Evolutionary conservation across 2,888 invertebrate species (phyloP).

Genomic region (Leucoptera coffeella): DNA sequence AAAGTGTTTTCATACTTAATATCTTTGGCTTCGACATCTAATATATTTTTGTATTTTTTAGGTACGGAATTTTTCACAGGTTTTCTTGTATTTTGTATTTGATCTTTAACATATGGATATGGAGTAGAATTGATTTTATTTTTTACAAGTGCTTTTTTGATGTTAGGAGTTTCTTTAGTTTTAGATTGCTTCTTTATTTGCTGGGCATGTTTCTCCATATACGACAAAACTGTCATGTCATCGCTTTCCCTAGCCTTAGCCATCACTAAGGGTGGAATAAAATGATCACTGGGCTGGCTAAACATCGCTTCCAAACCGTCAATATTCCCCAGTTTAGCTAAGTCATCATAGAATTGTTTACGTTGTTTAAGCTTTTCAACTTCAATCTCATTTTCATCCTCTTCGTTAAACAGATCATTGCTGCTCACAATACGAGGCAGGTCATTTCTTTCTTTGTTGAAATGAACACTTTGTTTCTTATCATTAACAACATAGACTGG

Average conservation of each 20-base stretch:
- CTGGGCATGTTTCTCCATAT: constrained; percentile 43
- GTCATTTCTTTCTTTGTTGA: constrained; percentile 29
- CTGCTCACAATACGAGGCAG: constrained; percentile 22
- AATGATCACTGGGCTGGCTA: constrained; percentile 43
- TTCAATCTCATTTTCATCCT: constrained; percentile 25
- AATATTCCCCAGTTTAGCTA: too few species aligned
- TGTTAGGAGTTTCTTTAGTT: constrained; percentile 9
- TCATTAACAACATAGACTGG: too few species aligned
- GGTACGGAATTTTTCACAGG: too few species aligned
- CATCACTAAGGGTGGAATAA: constrained; percentile 45
- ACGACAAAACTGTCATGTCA: constrained; percentile 42
- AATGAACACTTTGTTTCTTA: too few species aligned
- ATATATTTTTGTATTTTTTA: too few species aligned
- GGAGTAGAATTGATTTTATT: constrained; percentile 6
- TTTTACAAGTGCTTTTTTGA: too few species aligned
- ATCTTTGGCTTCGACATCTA: too few species aligned
- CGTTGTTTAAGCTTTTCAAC: constrained; percentile 30
- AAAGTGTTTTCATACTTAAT: constrained; percentile 13
- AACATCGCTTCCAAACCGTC: constrained; percentile 44
- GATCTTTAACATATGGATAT: constrained; percentile 6
- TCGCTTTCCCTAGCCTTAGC: constrained; percentile 43
- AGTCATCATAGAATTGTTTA: too few species aligned
- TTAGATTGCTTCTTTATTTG: constrained; percentile 12
- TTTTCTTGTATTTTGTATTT: constrained; percentile 8
- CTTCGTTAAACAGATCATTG: constrained; percentile 18